phyloP scores from a whole-genome alignment of 2,888 invertebrate species.

The Tenthredo mesomela region DNA sequence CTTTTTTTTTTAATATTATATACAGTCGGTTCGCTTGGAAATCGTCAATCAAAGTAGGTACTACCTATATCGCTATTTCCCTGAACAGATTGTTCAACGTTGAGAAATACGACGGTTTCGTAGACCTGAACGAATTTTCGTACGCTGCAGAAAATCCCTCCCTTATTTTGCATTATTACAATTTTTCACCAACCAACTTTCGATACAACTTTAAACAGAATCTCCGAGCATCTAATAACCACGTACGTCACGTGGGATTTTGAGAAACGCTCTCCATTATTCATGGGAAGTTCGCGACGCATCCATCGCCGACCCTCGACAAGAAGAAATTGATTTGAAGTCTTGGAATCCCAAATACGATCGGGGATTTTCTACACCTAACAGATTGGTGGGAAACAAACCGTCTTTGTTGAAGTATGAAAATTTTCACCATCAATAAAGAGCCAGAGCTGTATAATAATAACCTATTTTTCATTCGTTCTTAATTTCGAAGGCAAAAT shows the following conservation, averaged over 20 bases:
- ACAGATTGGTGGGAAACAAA: conserved; percentile 10
- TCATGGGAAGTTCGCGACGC: conserved; percentile 68
- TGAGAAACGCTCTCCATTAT: conserved; percentile 75
- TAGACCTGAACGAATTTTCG: neutral
- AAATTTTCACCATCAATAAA: conserved; percentile 12
- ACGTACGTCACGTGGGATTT: conserved; percentile 68
- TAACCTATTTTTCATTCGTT: neutral
- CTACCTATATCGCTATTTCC: neutral
- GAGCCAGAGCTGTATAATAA: neutral
- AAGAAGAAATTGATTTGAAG: conserved; percentile 42
- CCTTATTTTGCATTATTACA: conserved; percentile 55
- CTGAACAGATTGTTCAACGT: neutral
- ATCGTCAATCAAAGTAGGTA: conserved; percentile 2
- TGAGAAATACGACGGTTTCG: conserved; percentile 8
- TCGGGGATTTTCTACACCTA: conserved; percentile 22
- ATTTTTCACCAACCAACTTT: conserved; percentile 67
- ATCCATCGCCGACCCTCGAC: conserved; percentile 45
- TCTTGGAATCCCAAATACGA: conserved; percentile 26
- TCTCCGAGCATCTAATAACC: conserved; percentile 63
- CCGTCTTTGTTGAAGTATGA: neutral
- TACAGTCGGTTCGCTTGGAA: neutral
- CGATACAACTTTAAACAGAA: conserved; percentile 62
- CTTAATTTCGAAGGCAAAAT: neutral
- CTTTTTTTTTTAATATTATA: neutral
- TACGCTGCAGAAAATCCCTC: conserved; percentile 7